phyloP scores from a whole-genome alignment of 1,140 invertebrate genomes.

The Neuroterus valhalla region DNA sequence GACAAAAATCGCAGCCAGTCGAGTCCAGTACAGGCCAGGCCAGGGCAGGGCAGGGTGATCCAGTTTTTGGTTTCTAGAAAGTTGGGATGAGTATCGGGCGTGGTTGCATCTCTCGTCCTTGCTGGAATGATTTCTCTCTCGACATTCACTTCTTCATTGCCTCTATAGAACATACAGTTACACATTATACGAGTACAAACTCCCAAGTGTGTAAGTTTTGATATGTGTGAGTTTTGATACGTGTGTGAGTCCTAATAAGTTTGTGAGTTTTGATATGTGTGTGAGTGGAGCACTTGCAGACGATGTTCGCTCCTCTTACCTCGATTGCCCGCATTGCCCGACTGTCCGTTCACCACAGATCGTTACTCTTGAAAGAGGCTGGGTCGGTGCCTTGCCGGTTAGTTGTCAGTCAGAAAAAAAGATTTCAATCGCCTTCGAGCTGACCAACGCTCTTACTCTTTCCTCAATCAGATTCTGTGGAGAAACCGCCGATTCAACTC shows the following conservation, averaged over 20 bases:
- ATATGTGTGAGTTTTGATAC: too few relatives aligned
- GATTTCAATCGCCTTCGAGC: constrained; percentile 48
- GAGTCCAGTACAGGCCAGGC: too few relatives aligned
- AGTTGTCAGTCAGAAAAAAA: constrained; percentile 44
- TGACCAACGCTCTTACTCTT: not conserved
- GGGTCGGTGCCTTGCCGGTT: constrained; percentile 17
- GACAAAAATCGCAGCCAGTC: constrained; percentile 16
- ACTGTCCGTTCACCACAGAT: constrained; percentile 39
- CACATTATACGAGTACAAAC: constrained; percentile 31
- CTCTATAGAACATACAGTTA: constrained; percentile 41
- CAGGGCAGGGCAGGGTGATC: constrained; percentile 45
- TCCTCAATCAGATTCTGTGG: constrained; percentile 25
- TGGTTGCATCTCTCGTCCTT: constrained; percentile 59
- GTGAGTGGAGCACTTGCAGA: not conserved
- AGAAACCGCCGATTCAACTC: constrained; percentile 18
- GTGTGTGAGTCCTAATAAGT: too few relatives aligned
- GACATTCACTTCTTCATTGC: constrained; percentile 54
- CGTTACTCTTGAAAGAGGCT: constrained; percentile 38
- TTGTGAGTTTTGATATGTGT: not conserved
- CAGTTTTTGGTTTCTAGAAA: constrained; percentile 63
- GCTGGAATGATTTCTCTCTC: constrained; percentile 59
- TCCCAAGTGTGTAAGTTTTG: too few relatives aligned
- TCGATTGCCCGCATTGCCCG: constrained; percentile 20
- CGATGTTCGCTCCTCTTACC: constrained; percentile 29
- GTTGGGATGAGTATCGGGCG: constrained; percentile 62